phyloP scores from a whole-genome alignment of 1,140 invertebrate species.

The Ceratoteleas bidentatus region DNA sequence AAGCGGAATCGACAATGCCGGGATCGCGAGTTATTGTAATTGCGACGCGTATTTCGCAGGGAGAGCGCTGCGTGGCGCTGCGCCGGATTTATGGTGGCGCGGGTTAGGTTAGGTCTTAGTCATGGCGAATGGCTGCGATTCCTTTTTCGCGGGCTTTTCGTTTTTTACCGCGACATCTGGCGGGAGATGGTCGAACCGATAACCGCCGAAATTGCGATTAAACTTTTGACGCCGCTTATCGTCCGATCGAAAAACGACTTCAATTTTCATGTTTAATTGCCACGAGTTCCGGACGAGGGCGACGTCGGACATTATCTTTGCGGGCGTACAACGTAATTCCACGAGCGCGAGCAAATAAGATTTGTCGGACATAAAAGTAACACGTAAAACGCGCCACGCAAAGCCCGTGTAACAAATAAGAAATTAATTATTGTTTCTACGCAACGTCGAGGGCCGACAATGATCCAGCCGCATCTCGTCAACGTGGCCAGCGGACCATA shows the following conservation, averaged over 20 bases:
- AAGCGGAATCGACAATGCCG: constrained; percentile 61
- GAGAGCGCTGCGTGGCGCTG: constrained; percentile 4
- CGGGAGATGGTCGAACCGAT: too few species aligned
- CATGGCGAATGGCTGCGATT: background rate
- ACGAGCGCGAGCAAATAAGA: too few species aligned
- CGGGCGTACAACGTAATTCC: too few species aligned
- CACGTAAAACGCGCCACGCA: background rate
- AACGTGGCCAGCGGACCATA: constrained; percentile 15
- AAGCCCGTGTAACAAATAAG: background rate
- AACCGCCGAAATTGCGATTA: too few species aligned
- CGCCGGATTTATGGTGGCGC: too few species aligned
- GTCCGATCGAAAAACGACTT: too few species aligned
- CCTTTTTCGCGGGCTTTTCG: background rate
- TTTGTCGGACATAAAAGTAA: too few species aligned
- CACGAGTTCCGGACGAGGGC: too few species aligned
- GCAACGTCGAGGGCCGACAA: background rate
- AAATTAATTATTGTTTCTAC: background rate
- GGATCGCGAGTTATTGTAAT: constrained; percentile 66
- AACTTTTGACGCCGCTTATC: too few species aligned
- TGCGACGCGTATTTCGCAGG: constrained; percentile 51
- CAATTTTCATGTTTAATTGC: too few species aligned
- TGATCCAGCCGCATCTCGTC: constrained; percentile 2
- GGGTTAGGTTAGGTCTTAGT: too few species aligned
- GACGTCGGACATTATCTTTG: too few species aligned
- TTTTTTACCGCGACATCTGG: background rate